These are phyloP conservation scores for Triplophysa bombifrons DNA, from an alignment of 2,797 vertebrate genomes.

Conservation along the genomic window DNA sequence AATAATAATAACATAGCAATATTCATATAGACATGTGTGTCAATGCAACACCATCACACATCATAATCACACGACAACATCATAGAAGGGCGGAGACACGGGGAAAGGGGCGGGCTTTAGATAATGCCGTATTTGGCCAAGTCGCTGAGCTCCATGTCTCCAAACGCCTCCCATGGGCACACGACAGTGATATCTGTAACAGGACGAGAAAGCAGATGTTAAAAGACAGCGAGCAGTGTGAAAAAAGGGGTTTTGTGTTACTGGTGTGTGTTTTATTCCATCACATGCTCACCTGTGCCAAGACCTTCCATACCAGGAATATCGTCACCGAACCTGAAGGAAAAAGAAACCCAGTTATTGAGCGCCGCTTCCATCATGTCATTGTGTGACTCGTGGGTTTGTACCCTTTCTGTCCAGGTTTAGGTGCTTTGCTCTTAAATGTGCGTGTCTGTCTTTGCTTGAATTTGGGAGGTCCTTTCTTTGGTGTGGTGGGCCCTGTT, in stretches of 20 bases:
- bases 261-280: neutral
- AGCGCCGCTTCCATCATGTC: neutral
- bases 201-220: conserved; percentile 47
- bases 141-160: conserved; percentile 85
- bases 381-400: conserved; percentile 7
- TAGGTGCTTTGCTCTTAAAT: conserved; percentile 85
- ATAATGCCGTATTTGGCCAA: conserved; percentile 85
- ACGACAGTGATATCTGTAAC: conserved; percentile 81
- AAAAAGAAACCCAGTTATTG: neutral
- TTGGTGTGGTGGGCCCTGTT: conserved; percentile 77
- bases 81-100: conserved; percentile 15
- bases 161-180: conserved; percentile 86
- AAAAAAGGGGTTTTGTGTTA: neutral
- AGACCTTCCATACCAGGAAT: conserved; percentile 98
- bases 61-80: conserved; percentile 55
- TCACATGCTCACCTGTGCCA: conserved; percentile 73
- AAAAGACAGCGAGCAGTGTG: neutral
- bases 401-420: conserved; percentile 81
- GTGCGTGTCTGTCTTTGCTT: conserved; percentile 82
- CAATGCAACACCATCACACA: conserved; percentile 32
- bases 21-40: conserved; percentile 65
- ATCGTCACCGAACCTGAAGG: conserved; percentile 90
- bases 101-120: conserved; percentile 62
- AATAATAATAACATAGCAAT: conserved; percentile 60
- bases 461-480: conserved; percentile 83